Conservation (phyloP, 2,113 vertebrate species). For the Erythrolamprus reginae region DNA sequence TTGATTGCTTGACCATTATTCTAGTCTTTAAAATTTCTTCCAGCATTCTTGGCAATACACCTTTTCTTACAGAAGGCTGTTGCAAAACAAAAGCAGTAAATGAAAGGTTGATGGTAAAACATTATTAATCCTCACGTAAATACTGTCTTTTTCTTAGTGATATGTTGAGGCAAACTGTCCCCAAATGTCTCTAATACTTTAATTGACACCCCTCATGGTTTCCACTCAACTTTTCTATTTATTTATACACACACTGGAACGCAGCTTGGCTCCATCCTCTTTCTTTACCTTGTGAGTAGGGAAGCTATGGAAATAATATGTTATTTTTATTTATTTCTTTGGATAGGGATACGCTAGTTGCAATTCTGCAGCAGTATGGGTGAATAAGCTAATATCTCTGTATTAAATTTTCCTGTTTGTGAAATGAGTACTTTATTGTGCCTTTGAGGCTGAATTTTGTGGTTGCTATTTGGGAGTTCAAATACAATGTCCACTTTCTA, state of each 20-base stretch:
- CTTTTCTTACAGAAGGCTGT: slow-evolving; percentile 89
- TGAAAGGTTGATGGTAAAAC: not conserved
- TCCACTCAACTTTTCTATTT: not conserved
- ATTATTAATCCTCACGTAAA: not conserved
- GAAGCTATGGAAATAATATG: not conserved
- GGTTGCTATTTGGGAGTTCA: not conserved
- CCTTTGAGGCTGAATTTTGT: not conserved
- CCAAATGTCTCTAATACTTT: not conserved
- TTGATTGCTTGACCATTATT: slow-evolving; percentile 94
- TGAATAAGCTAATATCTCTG: not conserved
- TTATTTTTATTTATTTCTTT: not conserved
- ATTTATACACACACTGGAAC: not conserved
- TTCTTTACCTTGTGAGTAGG: not conserved
- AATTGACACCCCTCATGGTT: not conserved
- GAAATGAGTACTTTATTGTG: not conserved
- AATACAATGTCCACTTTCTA: not conserved
- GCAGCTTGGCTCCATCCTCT: not conserved
- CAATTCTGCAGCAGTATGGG: not conserved
- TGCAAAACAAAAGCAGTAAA: slow-evolving; percentile 21
- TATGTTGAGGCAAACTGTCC: not conserved
- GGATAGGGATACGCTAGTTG: not conserved
- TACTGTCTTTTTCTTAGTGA: not conserved
- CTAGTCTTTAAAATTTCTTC: slow-evolving; percentile 93
- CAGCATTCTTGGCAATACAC: slow-evolving; percentile 91
- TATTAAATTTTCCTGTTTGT: not conserved